Evolutionary conservation across 2,797 vertebrate genomes (phyloP).

Genomic region (Nyctibius grandis): DNA sequence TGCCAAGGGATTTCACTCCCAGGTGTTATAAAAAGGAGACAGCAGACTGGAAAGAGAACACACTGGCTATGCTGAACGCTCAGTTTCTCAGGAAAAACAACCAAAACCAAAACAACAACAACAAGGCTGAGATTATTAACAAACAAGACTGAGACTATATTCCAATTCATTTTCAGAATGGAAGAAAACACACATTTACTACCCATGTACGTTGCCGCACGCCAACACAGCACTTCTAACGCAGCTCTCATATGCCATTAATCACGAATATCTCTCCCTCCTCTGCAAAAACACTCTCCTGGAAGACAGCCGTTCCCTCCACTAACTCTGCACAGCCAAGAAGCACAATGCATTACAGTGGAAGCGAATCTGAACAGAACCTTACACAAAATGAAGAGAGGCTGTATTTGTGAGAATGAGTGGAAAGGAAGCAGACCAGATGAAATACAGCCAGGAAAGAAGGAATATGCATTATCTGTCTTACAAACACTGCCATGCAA

Average conservation of each 20-base stretch:
- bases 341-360: rapidly evolving
- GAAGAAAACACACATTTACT: not conserved
- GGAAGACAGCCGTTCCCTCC: not conserved
- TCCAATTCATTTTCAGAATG: not conserved
- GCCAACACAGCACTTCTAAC: not conserved
- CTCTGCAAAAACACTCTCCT: not conserved
- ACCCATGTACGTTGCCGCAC: not conserved
- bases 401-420: not conserved
- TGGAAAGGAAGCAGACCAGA: not conserved
- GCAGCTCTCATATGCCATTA: not conserved
- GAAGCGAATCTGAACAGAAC: not conserved
- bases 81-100: not conserved
- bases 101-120: not conserved
- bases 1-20: not conserved
- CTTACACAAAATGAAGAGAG: not conserved
- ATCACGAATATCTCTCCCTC: rapidly evolving
- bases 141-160: not conserved
- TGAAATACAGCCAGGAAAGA: not conserved
- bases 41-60: not conserved
- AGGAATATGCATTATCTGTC: not conserved
- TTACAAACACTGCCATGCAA: not conserved
- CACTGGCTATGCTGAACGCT: not conserved
- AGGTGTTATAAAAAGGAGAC: not conserved
- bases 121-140: not conserved
- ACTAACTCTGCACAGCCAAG: not conserved